Percentiles rank a stretch among this genome's conserved stretches.
Evolutionary conservation across 2,888 invertebrate species (phyloP).

Genomic region (Meiosimyza platycephala): DNA sequence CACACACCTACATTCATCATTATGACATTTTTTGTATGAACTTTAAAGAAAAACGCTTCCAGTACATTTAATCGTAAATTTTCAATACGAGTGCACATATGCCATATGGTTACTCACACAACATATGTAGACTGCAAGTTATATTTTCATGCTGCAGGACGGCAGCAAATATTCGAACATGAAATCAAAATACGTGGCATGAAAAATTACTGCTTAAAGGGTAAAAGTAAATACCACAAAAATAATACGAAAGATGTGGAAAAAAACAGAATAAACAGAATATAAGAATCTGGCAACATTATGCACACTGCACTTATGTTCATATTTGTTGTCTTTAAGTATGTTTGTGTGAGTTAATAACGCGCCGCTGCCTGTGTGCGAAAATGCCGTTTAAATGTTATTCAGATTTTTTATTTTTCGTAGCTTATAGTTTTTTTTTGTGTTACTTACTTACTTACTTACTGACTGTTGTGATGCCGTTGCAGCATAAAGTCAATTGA

Average conservation of each 20-base stretch:
- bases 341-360: neutral
- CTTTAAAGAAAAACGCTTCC: no score
- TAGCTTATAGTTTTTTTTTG: no score
- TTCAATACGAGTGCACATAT: neutral
- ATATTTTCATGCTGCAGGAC: neutral
- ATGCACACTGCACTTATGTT: neutral
- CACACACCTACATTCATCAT: no score
- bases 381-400: slow-evolving; percentile 21
- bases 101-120: neutral
- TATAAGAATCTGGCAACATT: slow-evolving; percentile 7
- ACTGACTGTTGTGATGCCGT: neutral
- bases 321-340: neutral
- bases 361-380: neutral
- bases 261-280: neutral
- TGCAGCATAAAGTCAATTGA: slow-evolving; percentile 15
- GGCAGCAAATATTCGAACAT: neutral
- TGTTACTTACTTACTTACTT: no score
- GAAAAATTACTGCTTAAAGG: slow-evolving; percentile 7
- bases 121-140: neutral
- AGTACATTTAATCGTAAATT: no score
- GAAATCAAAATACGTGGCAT: neutral
- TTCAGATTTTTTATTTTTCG: neutral
- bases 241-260: neutral
- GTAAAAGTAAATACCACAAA: slow-evolving; percentile 9
- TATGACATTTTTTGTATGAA: no score